Conservation (phyloP, 2,888 invertebrate genomes). For the Epinotia bilunana region DNA sequence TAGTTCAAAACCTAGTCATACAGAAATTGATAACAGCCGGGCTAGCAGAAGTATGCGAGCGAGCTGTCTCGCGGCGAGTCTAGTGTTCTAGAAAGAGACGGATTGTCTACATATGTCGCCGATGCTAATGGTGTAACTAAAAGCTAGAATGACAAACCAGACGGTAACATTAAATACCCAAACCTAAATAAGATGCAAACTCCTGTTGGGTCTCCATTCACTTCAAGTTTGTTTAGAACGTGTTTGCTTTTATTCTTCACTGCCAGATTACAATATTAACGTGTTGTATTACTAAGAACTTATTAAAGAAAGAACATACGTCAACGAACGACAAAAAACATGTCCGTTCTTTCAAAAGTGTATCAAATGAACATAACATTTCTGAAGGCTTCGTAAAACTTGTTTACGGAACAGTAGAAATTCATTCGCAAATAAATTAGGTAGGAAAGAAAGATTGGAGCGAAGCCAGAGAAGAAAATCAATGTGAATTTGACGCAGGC, state of each 20-base stretch:
- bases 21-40: too few species aligned
- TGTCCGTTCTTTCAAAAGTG: not conserved
- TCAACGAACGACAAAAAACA: not conserved
- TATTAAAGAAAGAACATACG: not conserved
- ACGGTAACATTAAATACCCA: too few species aligned
- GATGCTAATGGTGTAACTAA: too few species aligned
- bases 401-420: slow-evolving; percentile 25
- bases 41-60: too few species aligned
- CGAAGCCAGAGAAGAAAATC: slow-evolving; percentile 39
- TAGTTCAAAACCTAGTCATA: too few species aligned
- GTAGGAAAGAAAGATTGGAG: slow-evolving; percentile 42
- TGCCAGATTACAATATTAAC: not conserved
- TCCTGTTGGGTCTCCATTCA: too few species aligned
- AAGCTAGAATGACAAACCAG: too few species aligned
- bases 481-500: slow-evolving; percentile 35
- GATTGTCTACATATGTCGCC: too few species aligned
- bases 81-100: too few species aligned
- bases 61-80: too few species aligned
- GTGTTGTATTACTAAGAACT: not conserved
- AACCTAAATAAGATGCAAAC: too few species aligned
- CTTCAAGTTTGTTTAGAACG: too few species aligned
- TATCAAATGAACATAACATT: slow-evolving; percentile 22
- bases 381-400: slow-evolving; percentile 17
- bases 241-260: not conserved
- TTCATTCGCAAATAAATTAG: slow-evolving; percentile 42